Evolutionary conservation across 2,797 vertebrate genomes (phyloP).

Genomic region (Anisognathus igniventris): DNA sequence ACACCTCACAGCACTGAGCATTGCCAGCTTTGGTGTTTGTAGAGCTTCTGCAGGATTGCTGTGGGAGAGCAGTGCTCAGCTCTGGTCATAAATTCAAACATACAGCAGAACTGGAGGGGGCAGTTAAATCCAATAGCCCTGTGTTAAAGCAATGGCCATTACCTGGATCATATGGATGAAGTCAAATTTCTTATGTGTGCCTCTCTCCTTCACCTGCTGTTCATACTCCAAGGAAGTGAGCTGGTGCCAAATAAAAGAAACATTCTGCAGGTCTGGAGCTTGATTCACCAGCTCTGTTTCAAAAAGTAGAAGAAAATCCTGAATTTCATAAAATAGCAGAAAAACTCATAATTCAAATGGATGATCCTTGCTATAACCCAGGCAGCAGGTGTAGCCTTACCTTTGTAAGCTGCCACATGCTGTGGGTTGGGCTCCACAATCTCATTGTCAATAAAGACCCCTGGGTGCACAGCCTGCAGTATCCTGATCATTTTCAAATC

Average conservation of each 20-base stretch:
- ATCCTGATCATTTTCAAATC: conserved; percentile 67
- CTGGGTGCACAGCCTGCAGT: conserved; percentile 45
- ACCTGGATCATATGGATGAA: conserved; percentile 92
- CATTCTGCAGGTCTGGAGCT: conserved; percentile 74
- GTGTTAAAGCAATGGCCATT: neutral
- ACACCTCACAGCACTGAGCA: neutral
- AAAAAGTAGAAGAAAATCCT: neutral
- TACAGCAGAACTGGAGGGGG: neutral
- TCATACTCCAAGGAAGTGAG: conserved; percentile 81
- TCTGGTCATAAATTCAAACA: neutral
- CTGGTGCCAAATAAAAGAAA: conserved; percentile 82
- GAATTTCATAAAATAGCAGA: neutral
- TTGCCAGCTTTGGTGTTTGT: neutral
- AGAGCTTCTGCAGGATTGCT: neutral
- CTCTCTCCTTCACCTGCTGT: conserved; percentile 71
- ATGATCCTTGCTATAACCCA: neutral
- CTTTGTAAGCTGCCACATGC: conserved; percentile 59
- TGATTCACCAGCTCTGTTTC: conserved; percentile 67
- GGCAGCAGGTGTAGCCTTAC: neutral
- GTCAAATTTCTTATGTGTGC: conserved; percentile 78
- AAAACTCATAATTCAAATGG: rapidly evolving
- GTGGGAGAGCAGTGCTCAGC: neutral
- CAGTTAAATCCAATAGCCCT: neutral
- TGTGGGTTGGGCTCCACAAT: conserved; percentile 61
- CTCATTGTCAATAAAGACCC: conserved; percentile 37